A percentile compares a stretch with the other conserved stretches of the same genome.
Conservation (phyloP, 2,797 vertebrate species). For the Hippopotamyrus pictus region DNA sequence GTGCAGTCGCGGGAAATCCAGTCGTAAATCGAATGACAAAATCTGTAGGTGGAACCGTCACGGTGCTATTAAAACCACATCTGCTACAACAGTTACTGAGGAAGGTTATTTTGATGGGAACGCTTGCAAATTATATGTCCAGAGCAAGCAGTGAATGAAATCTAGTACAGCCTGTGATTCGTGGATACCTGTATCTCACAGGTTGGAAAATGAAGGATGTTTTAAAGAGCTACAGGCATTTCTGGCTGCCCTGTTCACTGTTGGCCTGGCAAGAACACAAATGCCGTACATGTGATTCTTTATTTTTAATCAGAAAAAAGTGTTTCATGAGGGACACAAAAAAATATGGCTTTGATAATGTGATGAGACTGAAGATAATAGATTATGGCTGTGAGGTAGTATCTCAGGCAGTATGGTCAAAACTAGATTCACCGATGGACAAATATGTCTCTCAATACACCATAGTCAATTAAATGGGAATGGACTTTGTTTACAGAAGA, state of each 20-base stretch:
- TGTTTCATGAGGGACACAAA: not conserved
- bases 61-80: not conserved
- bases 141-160: not conserved
- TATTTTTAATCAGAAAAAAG: not conserved
- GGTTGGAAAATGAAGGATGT: not conserved
- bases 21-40: not conserved
- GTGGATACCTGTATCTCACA: not conserved
- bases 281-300: not conserved
- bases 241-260: not conserved
- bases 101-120: conserved; percentile 2
- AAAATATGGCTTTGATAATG: not conserved
- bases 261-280: not conserved
- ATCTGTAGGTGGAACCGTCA: not conserved
- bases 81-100: not conserved
- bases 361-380: not conserved
- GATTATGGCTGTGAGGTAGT: conserved; percentile 9
- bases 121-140: not conserved
- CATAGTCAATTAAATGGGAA: not conserved
- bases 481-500: not conserved
- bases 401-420: conserved; percentile 8
- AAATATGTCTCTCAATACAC: not conserved
- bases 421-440: not conserved
- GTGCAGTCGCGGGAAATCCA: not conserved
- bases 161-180: not conserved
- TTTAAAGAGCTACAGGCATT: not conserved